Percentiles rank a stretch among this genome's conserved stretches.
These are phyloP conservation scores for Drosophila littoralis DNA, from an alignment of 1,140 invertebrate genomes.

Conservation along the genomic window DNA sequence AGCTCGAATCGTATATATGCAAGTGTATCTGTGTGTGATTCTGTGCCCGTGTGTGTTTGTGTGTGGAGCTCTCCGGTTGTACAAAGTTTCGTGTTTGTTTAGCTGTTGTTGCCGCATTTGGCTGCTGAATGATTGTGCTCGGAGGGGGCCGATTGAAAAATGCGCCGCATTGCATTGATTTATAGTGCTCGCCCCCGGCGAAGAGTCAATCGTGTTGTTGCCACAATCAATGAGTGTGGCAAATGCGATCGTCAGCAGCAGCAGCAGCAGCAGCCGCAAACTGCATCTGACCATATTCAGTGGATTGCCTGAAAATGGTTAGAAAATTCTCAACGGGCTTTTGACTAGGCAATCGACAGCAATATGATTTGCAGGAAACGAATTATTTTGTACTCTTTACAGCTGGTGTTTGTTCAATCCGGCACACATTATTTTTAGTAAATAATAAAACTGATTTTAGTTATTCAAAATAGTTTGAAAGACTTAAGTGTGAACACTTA, in stretches of 20 bases:
- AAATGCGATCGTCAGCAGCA: constrained; percentile 27
- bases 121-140: constrained; percentile 47
- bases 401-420: no score
- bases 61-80: constrained; percentile 2
- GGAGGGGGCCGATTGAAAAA: constrained; percentile 29
- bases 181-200: constrained; percentile 59
- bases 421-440: no score
- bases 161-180: constrained; percentile 54
- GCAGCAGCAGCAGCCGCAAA: constrained; percentile 11
- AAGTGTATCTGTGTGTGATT: neutral
- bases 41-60: neutral
- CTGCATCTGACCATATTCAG: constrained; percentile 56
- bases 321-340: constrained; percentile 62
- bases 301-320: constrained; percentile 52
- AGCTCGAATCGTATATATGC: neutral
- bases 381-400: neutral
- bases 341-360: constrained; percentile 27
- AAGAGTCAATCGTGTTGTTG: constrained; percentile 67
- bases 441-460: no score
- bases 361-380: constrained; percentile 40
- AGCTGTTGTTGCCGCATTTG: constrained; percentile 35
- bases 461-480: no score
- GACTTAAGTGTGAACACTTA: neutral
- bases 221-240: constrained; percentile 27
- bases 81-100: constrained; percentile 53